Conservation (phyloP, 2,888 invertebrate genomes). For the Rhagonycha fulva region DNA sequence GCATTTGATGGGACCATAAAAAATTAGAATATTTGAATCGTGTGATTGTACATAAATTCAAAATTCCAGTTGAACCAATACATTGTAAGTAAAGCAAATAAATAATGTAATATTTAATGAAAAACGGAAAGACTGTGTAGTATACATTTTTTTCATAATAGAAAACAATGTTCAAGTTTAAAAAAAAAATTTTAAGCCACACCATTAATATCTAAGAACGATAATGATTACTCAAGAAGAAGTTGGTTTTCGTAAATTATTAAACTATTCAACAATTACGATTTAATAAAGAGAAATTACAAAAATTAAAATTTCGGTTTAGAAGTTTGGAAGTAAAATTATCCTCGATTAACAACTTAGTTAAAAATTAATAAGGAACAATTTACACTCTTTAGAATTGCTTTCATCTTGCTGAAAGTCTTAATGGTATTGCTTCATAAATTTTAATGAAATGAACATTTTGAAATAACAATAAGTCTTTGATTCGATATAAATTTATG, state of each 20-base stretch:
- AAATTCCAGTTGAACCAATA: too few relatives aligned
- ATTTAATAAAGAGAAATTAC: not conserved
- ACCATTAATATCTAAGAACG: not conserved
- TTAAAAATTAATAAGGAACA: not conserved
- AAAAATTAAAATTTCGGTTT: not conserved
- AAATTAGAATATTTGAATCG: too few relatives aligned
- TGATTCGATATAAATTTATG: not conserved
- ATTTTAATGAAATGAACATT: not conserved
- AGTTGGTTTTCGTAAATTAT: not conserved
- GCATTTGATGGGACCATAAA: too few relatives aligned
- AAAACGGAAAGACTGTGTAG: too few relatives aligned
- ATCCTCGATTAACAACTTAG: not conserved
- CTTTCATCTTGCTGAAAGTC: not conserved
- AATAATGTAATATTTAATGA: too few relatives aligned
- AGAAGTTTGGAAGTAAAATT: not conserved
- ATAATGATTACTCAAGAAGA: not conserved
- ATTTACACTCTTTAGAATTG: not conserved
- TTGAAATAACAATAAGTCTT: not conserved
- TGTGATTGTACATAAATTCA: too few relatives aligned
- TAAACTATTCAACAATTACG: not conserved
- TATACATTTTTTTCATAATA: too few relatives aligned
- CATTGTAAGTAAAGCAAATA: too few relatives aligned
- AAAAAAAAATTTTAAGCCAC: too few relatives aligned
- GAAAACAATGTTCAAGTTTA: too few relatives aligned
- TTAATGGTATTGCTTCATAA: not conserved